Evolutionary conservation across 2,888 invertebrate species (phyloP), one percentile per base, ranked within the genome.

Genomic region (Uropetala carovei): DNA sequence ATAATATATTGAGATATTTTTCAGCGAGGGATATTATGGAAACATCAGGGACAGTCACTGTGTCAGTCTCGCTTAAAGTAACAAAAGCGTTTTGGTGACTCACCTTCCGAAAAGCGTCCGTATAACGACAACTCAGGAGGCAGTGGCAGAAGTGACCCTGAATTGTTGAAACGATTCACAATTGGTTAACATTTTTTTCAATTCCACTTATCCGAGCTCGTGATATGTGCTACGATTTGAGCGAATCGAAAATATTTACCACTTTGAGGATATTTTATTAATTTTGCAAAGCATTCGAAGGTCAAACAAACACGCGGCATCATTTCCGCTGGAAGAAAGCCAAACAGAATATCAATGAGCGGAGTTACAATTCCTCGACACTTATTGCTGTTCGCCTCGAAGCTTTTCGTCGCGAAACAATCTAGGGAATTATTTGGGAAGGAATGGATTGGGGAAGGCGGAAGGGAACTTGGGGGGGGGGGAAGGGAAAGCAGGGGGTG

Each of bases 341-440:
- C 43, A 43, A 5, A 5, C 43, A 5, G 43, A 43, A 43, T 43
- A 43, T 3, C 43, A 43, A 68, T 5, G 4, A 68, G 68, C 68
- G 68, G 64, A 14, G 14, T 64, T 64, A n/a, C 64, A 14, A 10
- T 64, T 10, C 14, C 18, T 18, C 68, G 18, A 68, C 4, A 68
- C 68, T 68, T 11, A 13, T 43, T 43, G 43, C 10, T 83, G 82
- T 27, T 82, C 16, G n/a, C 59, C 14, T 11, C 85, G 22, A 85
- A 13, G 58, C 43, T 60, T 58, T 60, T 59, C 27, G 86, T 22
- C 60, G 30, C 60, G 60, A 86, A 30, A 86, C 86, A 86, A 86
- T 86, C 86, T 59, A 14, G 27, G 60, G 60, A 86, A 86, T 86
- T 58, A 16, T 60, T 86, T 60, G 60, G 27, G 60, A n/a, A n/a